Base-by-base conservation (phyloP, 2,888 invertebrate genomes). In the Eupithecia insigniata region DNA sequence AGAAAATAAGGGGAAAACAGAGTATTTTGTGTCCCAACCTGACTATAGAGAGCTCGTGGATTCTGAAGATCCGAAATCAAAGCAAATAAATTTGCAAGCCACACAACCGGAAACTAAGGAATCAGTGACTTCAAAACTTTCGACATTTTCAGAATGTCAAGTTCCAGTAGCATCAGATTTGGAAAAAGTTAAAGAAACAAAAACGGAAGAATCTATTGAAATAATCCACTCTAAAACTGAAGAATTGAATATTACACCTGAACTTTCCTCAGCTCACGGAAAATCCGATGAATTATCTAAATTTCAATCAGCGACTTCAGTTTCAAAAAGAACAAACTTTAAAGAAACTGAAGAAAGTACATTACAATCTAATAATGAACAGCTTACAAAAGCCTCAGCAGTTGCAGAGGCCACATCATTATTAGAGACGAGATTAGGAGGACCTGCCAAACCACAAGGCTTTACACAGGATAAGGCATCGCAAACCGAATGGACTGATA, bases 401-500 rank as follows among this genome's bases (percentile, higher is more conserved):
- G 58, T 16, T 58, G 14, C 58, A 28, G 58, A 58, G 16, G 58
- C 16, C 1, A 58, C 28, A 58, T 28, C 58, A 16, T 28, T 28
- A 58, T 28, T 58, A 58, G 60, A 60, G 7, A 30, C 30, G 18
- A 30, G 60, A 8, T 18, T 60, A 70, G 39, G 32, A 70, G 39
- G 32, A 65, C 12, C 28, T 70, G 12, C 16, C 28, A 18, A 30
- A 60, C 18, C 30, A 6, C 30, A 18, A 18, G 16, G 16, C 18
- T 6, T 18, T 7, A 36, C 64, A 22, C 26, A 26, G 22, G 26
- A 86, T 72, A 76, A 74, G 2, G 72, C 70, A 66, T 84, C 89
- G 3, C 92, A 92, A 80, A 92, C 92, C 6, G 87, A 87, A 5
- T 90, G 89, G 90, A 84, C 82, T 72, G 82, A 85, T 76, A 65